Percentiles rank a stretch among this genome's conserved stretches.
These are phyloP conservation scores for Notothenia rossii DNA, from an alignment of 2,113 vertebrate species.

Conservation along the genomic window DNA sequence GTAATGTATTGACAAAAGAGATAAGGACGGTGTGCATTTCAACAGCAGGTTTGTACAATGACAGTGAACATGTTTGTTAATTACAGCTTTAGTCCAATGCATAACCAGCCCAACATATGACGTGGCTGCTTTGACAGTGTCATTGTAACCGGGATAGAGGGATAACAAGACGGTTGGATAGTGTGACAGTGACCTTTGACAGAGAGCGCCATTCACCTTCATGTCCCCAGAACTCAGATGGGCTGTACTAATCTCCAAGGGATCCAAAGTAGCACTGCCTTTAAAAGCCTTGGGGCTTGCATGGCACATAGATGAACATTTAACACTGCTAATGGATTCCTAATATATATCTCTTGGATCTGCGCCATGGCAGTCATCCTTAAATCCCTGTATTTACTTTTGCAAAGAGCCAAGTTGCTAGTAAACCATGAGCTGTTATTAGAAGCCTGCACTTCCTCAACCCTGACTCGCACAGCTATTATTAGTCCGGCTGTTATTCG, in stretches of 20 bases:
- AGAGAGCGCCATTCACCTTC: constrained; percentile 45
- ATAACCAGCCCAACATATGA: constrained; percentile 20
- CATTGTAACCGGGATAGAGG: constrained; percentile 18
- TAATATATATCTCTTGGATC: constrained; percentile 70
- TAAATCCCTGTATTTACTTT: constrained; percentile 74
- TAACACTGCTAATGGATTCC: constrained; percentile 74
- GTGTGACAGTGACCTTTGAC: constrained; percentile 46
- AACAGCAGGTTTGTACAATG: constrained; percentile 30
- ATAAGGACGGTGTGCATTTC: constrained; percentile 29
- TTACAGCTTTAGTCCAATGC: constrained; percentile 18
- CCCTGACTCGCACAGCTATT: constrained; percentile 70
- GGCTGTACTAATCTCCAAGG: background rate
- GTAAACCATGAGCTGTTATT: constrained; percentile 75
- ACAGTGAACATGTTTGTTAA: constrained; percentile 30
- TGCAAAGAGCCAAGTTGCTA: constrained; percentile 66
- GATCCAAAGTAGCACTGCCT: constrained; percentile 41
- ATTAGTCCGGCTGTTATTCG: constrained; percentile 77
- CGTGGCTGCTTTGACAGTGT: constrained; percentile 32
- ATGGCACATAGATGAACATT: constrained; percentile 68
- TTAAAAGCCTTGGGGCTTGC: constrained; percentile 43
- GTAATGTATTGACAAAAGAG: constrained; percentile 10
- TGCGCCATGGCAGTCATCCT: constrained; percentile 45
- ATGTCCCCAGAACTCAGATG: constrained; percentile 10
- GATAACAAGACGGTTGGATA: constrained; percentile 47
- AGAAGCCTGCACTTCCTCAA: constrained; percentile 72